These are phyloP conservation scores for Myripristis murdjan DNA, from an alignment of 2,797 vertebrate species.

Conservation along the genomic window DNA sequence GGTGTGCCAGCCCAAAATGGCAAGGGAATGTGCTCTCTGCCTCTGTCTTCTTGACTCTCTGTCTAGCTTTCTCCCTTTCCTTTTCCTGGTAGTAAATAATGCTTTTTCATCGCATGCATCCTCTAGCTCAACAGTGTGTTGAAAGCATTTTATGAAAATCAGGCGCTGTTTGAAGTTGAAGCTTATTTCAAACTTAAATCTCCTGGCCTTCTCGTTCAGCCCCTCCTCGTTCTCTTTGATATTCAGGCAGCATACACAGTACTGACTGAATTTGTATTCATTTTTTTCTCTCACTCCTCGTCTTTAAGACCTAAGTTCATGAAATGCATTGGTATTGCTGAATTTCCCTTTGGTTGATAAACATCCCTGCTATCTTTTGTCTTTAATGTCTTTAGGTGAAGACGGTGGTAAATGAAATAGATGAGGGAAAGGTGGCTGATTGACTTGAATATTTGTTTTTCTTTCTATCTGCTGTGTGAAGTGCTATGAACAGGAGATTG, in stretches of 20 bases:
- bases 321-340: constrained; percentile 48
- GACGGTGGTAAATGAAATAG: constrained; percentile 42
- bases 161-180: constrained; percentile 73
- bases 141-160: constrained; percentile 77
- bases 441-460: constrained; percentile 62
- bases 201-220: constrained; percentile 58
- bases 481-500: constrained; percentile 50
- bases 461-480: constrained; percentile 68
- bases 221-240: constrained; percentile 63
- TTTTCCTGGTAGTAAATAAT: constrained; percentile 81
- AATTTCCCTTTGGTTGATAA: constrained; percentile 43
- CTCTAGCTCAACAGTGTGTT: constrained; percentile 57
- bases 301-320: constrained; percentile 54
- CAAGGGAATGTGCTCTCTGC: constrained; percentile 48
- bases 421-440: constrained; percentile 63
- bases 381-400: constrained; percentile 49
- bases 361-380: constrained; percentile 47
- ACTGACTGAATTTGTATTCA: constrained; percentile 60
- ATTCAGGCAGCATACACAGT: constrained; percentile 61
- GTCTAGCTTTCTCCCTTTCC: constrained; percentile 25
- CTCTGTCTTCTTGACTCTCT: constrained; percentile 49
- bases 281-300: constrained; percentile 32
- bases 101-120: constrained; percentile 77
- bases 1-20: constrained; percentile 37
- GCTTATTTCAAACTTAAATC: constrained; percentile 69